Evolutionary conservation across 2,113 vertebrate genomes (phyloP), one percentile per base, ranked within the genome.

Genomic region (Erpornis zantholeuca): DNA sequence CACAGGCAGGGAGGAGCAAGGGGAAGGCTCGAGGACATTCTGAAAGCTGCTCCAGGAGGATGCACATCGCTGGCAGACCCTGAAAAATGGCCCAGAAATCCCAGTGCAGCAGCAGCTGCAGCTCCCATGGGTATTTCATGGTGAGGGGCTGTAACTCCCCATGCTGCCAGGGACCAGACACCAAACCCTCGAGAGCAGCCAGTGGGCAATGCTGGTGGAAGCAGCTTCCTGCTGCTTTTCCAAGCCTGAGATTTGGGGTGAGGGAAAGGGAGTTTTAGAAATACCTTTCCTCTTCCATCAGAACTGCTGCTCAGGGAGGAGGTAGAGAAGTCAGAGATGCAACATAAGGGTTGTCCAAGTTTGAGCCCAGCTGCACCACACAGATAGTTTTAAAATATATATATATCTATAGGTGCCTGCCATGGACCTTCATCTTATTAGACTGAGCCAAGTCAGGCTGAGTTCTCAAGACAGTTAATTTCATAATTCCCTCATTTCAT

Each of bases 401-500:
- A 59, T 56, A 61, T 69, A 68, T 82, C 7, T 59, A 53, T 40
- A 82, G 47, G 53, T 85, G 35, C 78, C 78, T 85, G 54, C 75
- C 40, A 0, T 60, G 53, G 33, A 59, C 54, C 68, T 91, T 95
- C 92, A 92, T 91, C 90, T 92, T 94, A 83, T 90, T 88, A 83
- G 68, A 52, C 35, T 60, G 85, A 95, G 68, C 47, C 82, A 88
- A 85, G 75, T 10, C 92, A 80, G 54, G 75, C 84, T 90, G 90
- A 93, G 85, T 21, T 92, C 87, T 91, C 85, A 36, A 64, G 90
- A 90, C 75, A 95, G 71, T 90, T 95, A 85, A 90, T 93, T 94
- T 92, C 54, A 9, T 96, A 86, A 96, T 95, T 96, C 72, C n/a
- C 56, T 95, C 80, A 96, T 96, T 97, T 96, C 92, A 94, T 81